Evolutionary conservation across 2,888 invertebrate genomes (phyloP).

Genomic region (Ormyrus nitidulus): DNA sequence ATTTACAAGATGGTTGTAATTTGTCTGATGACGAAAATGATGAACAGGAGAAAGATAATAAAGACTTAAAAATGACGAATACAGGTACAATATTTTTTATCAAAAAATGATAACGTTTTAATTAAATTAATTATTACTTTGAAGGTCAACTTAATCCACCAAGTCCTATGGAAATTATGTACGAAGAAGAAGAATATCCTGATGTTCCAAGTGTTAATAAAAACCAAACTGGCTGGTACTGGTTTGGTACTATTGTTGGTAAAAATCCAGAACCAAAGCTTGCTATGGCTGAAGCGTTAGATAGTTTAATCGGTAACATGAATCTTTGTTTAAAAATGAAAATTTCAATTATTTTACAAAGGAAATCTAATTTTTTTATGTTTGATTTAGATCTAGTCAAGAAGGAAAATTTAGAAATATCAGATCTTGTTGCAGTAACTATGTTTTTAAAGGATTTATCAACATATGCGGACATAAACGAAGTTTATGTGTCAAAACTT

Average conservation of each 20-base stretch:
- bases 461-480: slow-evolving; percentile 86
- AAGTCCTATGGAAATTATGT: slow-evolving; percentile 77
- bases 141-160: slow-evolving; percentile 75
- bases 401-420: slow-evolving; percentile 69
- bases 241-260: slow-evolving; percentile 88
- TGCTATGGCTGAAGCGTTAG: slow-evolving; percentile 84
- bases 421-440: slow-evolving; percentile 87
- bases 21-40: slow-evolving; percentile 72
- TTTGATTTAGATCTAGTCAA: slow-evolving; percentile 68
- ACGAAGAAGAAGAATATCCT: slow-evolving; percentile 79
- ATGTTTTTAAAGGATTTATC: slow-evolving; percentile 90
- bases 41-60: slow-evolving; percentile 68
- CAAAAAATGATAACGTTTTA: not conserved
- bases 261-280: slow-evolving; percentile 80
- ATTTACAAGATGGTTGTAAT: slow-evolving; percentile 73
- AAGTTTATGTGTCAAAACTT: slow-evolving; percentile 85
- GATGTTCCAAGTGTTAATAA: slow-evolving; percentile 81
- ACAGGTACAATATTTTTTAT: slow-evolving; percentile 63
- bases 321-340: slow-evolving; percentile 56
- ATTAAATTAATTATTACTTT: slow-evolving; percentile 15
- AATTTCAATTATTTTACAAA: not conserved
- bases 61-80: slow-evolving; percentile 69
- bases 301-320: slow-evolving; percentile 82
- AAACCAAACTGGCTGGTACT: slow-evolving; percentile 89
- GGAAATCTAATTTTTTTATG: not conserved